These are phyloP conservation scores for Odocoileus hemionus DNA, from an alignment of 2,113 vertebrate genomes.

Conservation along the genomic window DNA sequence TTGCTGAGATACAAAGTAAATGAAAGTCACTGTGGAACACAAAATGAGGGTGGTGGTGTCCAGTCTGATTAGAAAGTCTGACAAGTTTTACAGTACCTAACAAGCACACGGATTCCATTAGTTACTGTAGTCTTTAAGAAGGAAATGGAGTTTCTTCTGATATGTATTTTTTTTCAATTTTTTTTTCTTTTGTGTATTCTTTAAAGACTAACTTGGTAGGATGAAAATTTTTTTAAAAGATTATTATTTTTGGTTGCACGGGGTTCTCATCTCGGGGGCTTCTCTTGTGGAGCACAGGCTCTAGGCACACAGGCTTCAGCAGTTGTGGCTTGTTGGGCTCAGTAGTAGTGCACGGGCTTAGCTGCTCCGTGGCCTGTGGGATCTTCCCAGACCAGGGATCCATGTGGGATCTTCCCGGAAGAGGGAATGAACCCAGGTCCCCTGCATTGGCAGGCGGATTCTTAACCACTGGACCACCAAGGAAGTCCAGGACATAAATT, in stretches of 20 bases:
- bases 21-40: background rate
- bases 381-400: background rate
- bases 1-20: background rate
- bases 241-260: background rate
- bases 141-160: background rate
- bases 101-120: background rate
- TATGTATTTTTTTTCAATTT: background rate
- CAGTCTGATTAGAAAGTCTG: background rate
- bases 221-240: background rate
- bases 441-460: background rate
- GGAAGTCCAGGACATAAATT: background rate
- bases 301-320: background rate
- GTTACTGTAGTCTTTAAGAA: background rate
- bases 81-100: background rate
- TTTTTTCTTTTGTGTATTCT: background rate
- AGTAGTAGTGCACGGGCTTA: background rate
- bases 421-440: background rate
- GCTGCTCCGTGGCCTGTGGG: background rate
- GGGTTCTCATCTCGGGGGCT: background rate
- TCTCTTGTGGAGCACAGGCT: background rate
- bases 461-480: background rate
- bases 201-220: background rate
- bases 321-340: background rate
- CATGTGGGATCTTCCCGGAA: background rate
- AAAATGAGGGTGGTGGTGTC: background rate